phyloP scores from a whole-genome alignment of 2,888 invertebrate genomes.

The Athalia circularis region DNA sequence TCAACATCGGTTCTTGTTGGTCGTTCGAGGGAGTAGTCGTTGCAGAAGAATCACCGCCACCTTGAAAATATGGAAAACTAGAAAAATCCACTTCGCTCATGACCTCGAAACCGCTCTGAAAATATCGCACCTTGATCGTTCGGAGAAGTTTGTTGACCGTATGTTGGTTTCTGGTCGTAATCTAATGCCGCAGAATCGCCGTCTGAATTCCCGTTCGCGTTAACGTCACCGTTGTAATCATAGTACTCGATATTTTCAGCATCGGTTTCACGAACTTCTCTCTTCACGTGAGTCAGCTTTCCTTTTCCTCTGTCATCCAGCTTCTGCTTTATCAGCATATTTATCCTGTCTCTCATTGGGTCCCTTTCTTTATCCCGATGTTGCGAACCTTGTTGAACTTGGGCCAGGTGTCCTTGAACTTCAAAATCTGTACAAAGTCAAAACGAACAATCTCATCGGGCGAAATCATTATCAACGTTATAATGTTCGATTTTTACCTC shows the following conservation, averaged over 20 bases:
- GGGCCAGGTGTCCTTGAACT: neutral
- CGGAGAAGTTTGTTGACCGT: neutral
- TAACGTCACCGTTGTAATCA: constrained; percentile 60
- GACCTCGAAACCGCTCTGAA: too few species aligned
- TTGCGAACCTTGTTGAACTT: too few species aligned
- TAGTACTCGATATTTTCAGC: constrained; percentile 60
- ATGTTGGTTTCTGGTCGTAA: constrained; percentile 37
- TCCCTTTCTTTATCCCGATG: constrained; percentile 27
- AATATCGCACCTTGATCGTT: neutral
- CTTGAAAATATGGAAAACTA: neutral
- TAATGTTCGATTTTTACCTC: too few species aligned
- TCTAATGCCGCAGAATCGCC: constrained; percentile 21
- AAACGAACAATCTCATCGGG: too few species aligned
- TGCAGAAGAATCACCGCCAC: neutral
- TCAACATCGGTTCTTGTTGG: constrained; percentile 3
- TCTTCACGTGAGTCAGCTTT: constrained; percentile 26
- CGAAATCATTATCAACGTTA: too few species aligned
- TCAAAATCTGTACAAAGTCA: neutral
- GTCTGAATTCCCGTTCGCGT: constrained; percentile 16
- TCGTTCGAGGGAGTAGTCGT: neutral
- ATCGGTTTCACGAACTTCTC: constrained; percentile 48
- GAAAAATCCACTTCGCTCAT: too few species aligned
- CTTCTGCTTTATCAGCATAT: constrained; percentile 56
- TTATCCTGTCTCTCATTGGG: constrained; percentile 53
- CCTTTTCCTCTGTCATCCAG: constrained; percentile 46